phyloP scores from a whole-genome alignment of 2,113 vertebrate species.

The Mirza zaza region DNA sequence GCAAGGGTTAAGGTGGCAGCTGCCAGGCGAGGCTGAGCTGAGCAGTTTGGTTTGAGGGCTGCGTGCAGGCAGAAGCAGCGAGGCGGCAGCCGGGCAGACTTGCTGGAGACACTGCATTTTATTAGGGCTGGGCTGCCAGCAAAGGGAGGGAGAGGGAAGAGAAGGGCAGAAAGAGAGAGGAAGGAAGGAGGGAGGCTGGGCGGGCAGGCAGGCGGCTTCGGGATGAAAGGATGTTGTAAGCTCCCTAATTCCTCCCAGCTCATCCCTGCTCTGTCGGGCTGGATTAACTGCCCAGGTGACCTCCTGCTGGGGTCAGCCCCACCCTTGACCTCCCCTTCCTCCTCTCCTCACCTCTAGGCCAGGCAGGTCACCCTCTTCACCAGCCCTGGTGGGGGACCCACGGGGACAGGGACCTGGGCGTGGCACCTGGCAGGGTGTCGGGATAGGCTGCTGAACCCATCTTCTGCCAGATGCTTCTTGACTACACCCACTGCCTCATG shows the following conservation, averaged over 20 bases:
- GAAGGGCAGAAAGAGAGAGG: slow-evolving; percentile 73
- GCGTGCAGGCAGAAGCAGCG: slow-evolving; percentile 83
- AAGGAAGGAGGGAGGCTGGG: slow-evolving; percentile 76
- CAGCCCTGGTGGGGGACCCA: neutral
- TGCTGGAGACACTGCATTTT: slow-evolving; percentile 91
- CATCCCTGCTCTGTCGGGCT: slow-evolving; percentile 62
- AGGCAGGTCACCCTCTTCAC: neutral
- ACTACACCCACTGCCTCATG: neutral
- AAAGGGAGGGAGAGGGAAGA: slow-evolving; percentile 74
- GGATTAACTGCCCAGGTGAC: slow-evolving; percentile 79
- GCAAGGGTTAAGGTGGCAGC: slow-evolving; percentile 82
- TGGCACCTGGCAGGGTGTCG: neutral
- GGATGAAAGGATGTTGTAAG: slow-evolving; percentile 76
- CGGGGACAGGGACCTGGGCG: neutral
- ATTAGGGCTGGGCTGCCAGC: slow-evolving; percentile 89
- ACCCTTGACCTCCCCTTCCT: slow-evolving; percentile 65
- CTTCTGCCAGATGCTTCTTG: neutral
- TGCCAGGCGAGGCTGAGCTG: slow-evolving; percentile 75
- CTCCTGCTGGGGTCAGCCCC: slow-evolving; percentile 73
- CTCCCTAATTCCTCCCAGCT: slow-evolving; percentile 77
- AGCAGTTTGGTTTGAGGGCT: slow-evolving; percentile 83
- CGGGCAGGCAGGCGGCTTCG: slow-evolving; percentile 60
- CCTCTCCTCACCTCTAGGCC: slow-evolving; percentile 51
- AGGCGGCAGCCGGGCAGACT: slow-evolving; percentile 89
- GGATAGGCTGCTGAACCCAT: neutral